These are phyloP conservation scores for Brachyrhaphis roseni DNA, from an alignment of 2,797 vertebrate genomes.

Conservation along the genomic window DNA sequence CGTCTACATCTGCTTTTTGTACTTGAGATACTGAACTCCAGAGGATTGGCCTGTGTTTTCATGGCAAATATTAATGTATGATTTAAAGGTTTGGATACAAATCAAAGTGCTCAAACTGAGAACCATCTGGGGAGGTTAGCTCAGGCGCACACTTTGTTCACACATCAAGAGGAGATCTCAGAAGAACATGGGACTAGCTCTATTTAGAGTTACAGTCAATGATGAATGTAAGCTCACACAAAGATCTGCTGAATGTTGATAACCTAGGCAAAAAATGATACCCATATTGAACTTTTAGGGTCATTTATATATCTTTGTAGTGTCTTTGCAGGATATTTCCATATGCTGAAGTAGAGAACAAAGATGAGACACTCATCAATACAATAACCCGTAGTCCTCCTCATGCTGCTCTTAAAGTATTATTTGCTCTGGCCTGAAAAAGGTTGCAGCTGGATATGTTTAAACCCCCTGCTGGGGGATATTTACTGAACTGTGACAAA, in stretches of 20 bases:
- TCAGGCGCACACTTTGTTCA: constrained; percentile 7
- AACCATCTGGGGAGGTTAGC: constrained; percentile 29
- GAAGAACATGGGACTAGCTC: background rate
- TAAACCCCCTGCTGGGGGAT: constrained; percentile 51
- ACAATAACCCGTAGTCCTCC: constrained; percentile 37
- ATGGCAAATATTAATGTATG: constrained; percentile 24
- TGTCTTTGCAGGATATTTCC: constrained; percentile 8
- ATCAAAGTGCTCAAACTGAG: constrained; percentile 25
- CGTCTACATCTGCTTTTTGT: constrained; percentile 9
- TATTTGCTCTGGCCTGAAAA: constrained; percentile 42
- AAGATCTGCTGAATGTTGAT: background rate
- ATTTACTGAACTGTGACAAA: constrained; percentile 68
- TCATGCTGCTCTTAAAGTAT: constrained; percentile 38
- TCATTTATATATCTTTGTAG: constrained; percentile 18
- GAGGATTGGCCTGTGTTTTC: constrained; percentile 7
- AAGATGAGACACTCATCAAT: constrained; percentile 34
- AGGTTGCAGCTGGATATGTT: constrained; percentile 54
- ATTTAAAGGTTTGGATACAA: constrained; percentile 31
- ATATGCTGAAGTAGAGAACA: constrained; percentile 18
- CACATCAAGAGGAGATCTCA: background rate
- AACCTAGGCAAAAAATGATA: background rate
- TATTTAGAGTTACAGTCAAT: background rate
- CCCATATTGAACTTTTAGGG: constrained; percentile 3
- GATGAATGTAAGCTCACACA: background rate
- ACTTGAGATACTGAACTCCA: constrained; percentile 6